Percentiles rank a stretch among this genome's conserved stretches.
Evolutionary conservation across 2,113 vertebrate species (phyloP).

Genomic region (Gymnobelideus leadbeateri): DNA sequence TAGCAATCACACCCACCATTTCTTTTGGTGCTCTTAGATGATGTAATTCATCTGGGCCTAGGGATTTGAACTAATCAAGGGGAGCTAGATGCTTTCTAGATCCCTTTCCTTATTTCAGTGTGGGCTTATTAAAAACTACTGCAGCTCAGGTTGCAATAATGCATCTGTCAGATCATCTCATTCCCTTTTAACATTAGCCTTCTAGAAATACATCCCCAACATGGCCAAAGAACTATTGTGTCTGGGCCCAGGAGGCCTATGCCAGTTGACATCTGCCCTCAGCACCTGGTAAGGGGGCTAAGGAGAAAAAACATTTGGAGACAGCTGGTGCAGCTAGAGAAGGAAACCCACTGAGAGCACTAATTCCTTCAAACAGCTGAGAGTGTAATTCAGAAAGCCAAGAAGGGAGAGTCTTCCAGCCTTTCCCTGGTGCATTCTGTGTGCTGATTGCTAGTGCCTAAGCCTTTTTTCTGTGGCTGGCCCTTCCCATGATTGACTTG

Average conservation of each 20-base stretch:
- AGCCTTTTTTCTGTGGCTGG: neutral
- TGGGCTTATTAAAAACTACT: neutral
- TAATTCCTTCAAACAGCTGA: conserved; percentile 32
- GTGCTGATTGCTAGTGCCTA: neutral
- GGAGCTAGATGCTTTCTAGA: neutral
- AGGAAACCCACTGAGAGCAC: rapidly evolving
- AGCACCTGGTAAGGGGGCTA: neutral
- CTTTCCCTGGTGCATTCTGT: neutral
- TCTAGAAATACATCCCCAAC: neutral
- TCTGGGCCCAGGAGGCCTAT: neutral
- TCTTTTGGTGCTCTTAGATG: neutral
- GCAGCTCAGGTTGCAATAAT: neutral
- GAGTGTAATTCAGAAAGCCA: neutral
- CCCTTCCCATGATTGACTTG: neutral
- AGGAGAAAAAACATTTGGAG: conserved; percentile 7
- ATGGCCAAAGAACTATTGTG: neutral
- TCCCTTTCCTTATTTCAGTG: neutral
- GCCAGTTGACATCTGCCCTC: conserved; percentile 50
- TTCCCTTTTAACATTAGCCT: neutral
- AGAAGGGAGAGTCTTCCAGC: neutral
- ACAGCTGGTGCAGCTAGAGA: neutral
- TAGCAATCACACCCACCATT: neutral
- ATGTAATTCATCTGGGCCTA: neutral
- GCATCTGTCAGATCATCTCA: neutral
- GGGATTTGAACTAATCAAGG: neutral